Evolutionary conservation across 1,140 invertebrate genomes (phyloP).

Genomic region (Aphis craccivora): DNA sequence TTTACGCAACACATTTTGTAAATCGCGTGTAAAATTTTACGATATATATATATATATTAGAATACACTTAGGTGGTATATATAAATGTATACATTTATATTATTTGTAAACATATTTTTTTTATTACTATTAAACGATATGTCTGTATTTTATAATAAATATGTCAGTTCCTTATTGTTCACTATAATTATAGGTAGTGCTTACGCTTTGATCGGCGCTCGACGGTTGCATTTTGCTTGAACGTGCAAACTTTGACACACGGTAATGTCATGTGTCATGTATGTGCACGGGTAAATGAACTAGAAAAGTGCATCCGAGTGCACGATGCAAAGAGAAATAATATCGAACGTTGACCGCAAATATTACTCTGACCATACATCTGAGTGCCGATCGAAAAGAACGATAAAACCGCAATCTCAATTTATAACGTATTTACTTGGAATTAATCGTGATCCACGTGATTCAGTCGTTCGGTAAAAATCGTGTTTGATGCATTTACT

Average conservation of each 20-base stretch:
- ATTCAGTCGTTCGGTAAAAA: neutral
- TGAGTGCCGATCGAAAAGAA: neutral
- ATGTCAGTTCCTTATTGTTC: neutral
- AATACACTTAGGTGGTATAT: neutral
- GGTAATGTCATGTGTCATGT: neutral
- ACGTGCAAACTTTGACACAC: neutral
- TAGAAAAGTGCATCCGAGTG: neutral
- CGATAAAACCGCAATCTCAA: neutral
- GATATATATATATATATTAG: neutral
- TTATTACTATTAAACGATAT: slow-evolving; percentile 38
- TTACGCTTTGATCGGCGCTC: neutral
- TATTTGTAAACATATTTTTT: slow-evolving; percentile 35
- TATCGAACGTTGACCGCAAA: neutral
- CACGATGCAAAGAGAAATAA: neutral
- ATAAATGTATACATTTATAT: neutral
- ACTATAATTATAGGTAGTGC: neutral
- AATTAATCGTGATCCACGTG: neutral
- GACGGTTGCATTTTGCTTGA: neutral
- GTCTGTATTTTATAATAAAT: slow-evolving; percentile 12
- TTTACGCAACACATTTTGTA: neutral
- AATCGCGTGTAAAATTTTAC: slow-evolving; percentile 7
- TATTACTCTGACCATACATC: neutral
- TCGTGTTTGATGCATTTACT: neutral
- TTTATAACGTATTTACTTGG: neutral
- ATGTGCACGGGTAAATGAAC: neutral